phyloP scores from a whole-genome alignment of 92 coral and sea anemone genomes.

The Palythoa caribaeorum region DNA sequence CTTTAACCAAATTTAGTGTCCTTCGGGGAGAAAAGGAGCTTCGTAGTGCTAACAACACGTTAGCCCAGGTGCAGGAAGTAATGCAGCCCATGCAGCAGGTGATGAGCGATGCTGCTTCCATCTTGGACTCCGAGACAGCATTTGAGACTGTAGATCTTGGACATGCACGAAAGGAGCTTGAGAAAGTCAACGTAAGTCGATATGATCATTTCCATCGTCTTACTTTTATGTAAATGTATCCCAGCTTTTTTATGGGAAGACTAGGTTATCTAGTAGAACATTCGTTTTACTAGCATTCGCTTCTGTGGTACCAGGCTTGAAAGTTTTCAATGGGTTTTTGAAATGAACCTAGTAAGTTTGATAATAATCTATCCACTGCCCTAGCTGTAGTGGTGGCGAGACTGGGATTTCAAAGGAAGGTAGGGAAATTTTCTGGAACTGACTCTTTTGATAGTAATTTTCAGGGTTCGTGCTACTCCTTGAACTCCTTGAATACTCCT shows the following conservation, averaged over 20 bases:
- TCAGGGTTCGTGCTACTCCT: no score
- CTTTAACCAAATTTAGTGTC: slow-evolving; percentile 27
- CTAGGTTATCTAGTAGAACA: no score
- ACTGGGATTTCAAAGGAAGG: no score
- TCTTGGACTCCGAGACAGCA: slow-evolving; percentile 83
- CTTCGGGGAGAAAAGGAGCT: slow-evolving; percentile 81
- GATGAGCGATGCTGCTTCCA: slow-evolving; percentile 82
- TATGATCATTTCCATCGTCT: background rate
- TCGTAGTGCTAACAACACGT: slow-evolving; percentile 83
- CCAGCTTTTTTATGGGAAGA: background rate
- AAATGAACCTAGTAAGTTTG: background rate
- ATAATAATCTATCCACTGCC: no score
- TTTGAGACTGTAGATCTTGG: slow-evolving; percentile 78
- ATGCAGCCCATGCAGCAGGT: slow-evolving; percentile 92
- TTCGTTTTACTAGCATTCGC: no score
- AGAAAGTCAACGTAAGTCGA: slow-evolving; percentile 82
- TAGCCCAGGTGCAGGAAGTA: slow-evolving; percentile 84
- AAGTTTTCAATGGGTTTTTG: background rate
- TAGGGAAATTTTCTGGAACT: no score
- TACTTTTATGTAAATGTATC: no score
- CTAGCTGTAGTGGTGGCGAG: no score
- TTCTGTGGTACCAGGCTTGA: background rate
- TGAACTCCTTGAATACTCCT: no score
- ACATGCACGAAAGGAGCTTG: slow-evolving; percentile 81
- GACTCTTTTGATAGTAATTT: background rate